These are phyloP conservation scores for Siniperca knerii DNA, from an alignment of 2,113 vertebrate genomes.

Conservation along the genomic window DNA sequence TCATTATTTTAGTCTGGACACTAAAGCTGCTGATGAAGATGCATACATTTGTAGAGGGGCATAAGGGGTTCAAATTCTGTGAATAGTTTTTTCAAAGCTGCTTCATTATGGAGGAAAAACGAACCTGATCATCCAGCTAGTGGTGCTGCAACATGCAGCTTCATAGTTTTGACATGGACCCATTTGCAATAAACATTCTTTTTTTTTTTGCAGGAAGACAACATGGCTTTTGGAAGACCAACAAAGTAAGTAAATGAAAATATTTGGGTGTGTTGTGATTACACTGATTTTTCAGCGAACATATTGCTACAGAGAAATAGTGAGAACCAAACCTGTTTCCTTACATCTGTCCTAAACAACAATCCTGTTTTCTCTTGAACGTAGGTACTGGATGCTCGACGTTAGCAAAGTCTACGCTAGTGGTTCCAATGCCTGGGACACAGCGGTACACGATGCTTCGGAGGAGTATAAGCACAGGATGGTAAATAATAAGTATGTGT, in stretches of 20 bases:
- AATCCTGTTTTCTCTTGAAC: not conserved
- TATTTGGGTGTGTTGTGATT: not conserved
- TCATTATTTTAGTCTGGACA: too few species aligned
- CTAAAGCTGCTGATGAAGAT: not conserved
- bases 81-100: not conserved
- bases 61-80: not conserved
- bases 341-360: not conserved
- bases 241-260: slow-evolving; percentile 90
- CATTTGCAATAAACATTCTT: not conserved
- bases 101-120: not conserved
- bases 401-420: slow-evolving; percentile 88
- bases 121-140: not conserved
- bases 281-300: not conserved
- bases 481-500: slow-evolving; percentile 85
- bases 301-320: not conserved
- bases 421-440: slow-evolving; percentile 93
- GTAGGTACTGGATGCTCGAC: slow-evolving; percentile 97
- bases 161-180: not conserved
- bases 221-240: slow-evolving; percentile 99
- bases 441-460: slow-evolving; percentile 92
- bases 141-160: not conserved
- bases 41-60: not conserved
- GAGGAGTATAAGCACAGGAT: slow-evolving; percentile 98
- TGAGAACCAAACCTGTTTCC: not conserved
- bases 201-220: slow-evolving; percentile 90